Evolutionary conservation across 2,888 invertebrate species (phyloP).

Genomic region (Drosophila aldrichi): DNA sequence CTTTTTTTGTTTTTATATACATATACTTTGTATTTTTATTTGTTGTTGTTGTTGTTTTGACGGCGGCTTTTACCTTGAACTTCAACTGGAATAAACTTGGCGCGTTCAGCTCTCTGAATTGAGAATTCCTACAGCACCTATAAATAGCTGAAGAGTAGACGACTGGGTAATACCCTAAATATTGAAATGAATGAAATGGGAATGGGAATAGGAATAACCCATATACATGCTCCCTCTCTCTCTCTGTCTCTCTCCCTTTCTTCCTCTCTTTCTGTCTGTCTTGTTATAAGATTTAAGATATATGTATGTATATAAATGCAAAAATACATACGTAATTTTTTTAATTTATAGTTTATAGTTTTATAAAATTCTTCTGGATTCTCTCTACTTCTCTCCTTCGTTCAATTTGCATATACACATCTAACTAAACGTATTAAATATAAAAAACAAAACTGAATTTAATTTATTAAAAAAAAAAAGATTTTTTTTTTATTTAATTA

Average conservation of each 20-base stretch:
- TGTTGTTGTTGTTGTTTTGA: constrained; percentile 35
- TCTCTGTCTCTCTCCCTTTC: not conserved
- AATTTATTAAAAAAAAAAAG: too few species aligned
- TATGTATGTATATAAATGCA: too few species aligned
- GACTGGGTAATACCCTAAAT: constrained; percentile 36
- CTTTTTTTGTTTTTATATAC: constrained; percentile 15
- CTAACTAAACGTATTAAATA: too few species aligned
- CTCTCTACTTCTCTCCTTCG: too few species aligned
- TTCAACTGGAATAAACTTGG: constrained; percentile 78
- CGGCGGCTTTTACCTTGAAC: constrained; percentile 71
- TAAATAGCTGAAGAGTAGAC: not conserved
- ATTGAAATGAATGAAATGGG: not conserved
- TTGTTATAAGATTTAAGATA: too few species aligned
- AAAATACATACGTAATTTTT: too few species aligned
- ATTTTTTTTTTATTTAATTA: too few species aligned
- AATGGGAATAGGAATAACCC: not conserved
- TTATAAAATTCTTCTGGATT: too few species aligned
- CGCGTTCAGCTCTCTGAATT: constrained; percentile 50
- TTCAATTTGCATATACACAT: too few species aligned
- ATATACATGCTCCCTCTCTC: not conserved
- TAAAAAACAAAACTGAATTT: too few species aligned
- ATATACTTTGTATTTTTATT: constrained; percentile 13
- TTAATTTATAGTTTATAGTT: too few species aligned
- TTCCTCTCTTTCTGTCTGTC: not conserved
- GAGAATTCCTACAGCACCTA: constrained; percentile 26